Evolutionary conservation across 1,140 invertebrate species (phyloP).

Genomic region (Drosophila cardini): DNA sequence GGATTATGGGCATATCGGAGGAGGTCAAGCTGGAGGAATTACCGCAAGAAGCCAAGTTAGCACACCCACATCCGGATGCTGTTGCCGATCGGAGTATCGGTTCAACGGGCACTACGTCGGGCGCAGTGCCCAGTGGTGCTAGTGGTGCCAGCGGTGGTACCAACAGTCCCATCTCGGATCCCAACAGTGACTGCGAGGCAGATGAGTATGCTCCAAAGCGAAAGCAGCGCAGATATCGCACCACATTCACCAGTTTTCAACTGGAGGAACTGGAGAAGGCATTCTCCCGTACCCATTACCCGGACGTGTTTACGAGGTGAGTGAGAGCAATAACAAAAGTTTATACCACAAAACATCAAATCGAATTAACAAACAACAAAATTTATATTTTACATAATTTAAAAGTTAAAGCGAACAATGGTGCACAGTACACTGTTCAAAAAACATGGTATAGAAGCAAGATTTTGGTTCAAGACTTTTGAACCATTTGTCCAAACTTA

Average conservation of each 20-base stretch:
- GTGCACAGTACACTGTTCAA: too few species aligned
- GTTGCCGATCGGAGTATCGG: conserved; percentile 66
- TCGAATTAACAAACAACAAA: conserved; percentile 28
- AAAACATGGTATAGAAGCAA: too few species aligned
- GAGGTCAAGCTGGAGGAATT: conserved; percentile 86
- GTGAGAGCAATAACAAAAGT: conserved; percentile 56
- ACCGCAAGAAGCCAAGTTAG: conserved; percentile 86
- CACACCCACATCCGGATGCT: conserved; percentile 82
- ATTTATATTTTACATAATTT: conserved; percentile 66
- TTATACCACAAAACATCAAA: conserved; percentile 45
- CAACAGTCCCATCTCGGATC: conserved; percentile 87
- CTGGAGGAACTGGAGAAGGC: conserved; percentile 98
- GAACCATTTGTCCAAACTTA: too few species aligned
- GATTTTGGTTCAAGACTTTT: too few species aligned
- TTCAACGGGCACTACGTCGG: conserved; percentile 60
- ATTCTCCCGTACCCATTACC: conserved; percentile 98
- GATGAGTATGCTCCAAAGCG: conserved; percentile 94
- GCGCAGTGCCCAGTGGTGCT: conserved; percentile 76
- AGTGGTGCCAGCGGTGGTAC: conserved; percentile 82
- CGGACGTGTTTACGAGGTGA: conserved; percentile 98
- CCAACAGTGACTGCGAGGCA: conserved; percentile 90
- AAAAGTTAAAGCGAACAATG: too few species aligned
- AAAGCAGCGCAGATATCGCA: conserved; percentile 96
- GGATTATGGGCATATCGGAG: conserved; percentile 87
- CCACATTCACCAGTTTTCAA: conserved; percentile 97